Conservation (phyloP, 2,113 vertebrate genomes). For the Vireo altiloquus region DNA sequence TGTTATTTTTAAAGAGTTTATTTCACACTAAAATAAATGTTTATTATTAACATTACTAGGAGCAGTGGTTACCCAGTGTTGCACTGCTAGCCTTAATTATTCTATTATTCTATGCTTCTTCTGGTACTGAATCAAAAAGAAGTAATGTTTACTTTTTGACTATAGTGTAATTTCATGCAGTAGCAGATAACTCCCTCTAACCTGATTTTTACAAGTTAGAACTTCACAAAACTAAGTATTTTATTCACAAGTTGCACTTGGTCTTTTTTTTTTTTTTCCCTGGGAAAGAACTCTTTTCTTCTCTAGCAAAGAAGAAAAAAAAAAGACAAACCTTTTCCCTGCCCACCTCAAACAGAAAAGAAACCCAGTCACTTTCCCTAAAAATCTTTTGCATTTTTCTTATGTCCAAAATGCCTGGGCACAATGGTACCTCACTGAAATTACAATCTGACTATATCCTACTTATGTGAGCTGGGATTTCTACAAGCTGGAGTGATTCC, state of each 20-base stretch:
- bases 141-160: not conserved
- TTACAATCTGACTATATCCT: not conserved
- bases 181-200: not conserved
- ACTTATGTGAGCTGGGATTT: not conserved
- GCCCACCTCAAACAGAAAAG: not conserved
- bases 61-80: not conserved
- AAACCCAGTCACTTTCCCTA: accelerated
- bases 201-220: not conserved
- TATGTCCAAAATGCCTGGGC: not conserved
- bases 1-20: not conserved
- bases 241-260: not conserved
- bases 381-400: not conserved
- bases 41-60: not conserved
- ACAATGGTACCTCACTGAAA: not conserved
- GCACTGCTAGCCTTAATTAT: not conserved
- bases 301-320: not conserved
- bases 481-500: not conserved
- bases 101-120: not conserved
- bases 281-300: not conserved
- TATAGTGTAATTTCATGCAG: not conserved
- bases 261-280: not conserved
- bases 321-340: not conserved
- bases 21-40: not conserved
- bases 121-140: not conserved
- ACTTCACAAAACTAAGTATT: not conserved